Base-by-base conservation (phyloP, 2,888 invertebrate genomes). In the Macaria liturata region DNA sequence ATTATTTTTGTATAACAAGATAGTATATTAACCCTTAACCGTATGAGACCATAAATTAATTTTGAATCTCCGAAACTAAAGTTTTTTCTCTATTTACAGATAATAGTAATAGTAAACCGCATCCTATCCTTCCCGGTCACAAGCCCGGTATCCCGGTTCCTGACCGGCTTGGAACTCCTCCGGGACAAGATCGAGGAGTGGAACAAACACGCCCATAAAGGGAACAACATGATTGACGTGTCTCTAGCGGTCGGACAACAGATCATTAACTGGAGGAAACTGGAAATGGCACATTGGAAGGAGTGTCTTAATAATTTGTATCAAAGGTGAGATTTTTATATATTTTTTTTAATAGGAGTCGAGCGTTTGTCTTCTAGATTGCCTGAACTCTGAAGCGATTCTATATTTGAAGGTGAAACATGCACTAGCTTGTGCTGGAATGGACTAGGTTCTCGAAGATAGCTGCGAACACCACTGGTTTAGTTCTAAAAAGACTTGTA, bases 271-370 rank as follows among this genome's bases (percentile, higher is more conserved):
- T 99, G 98, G 98, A 94, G 99, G 58, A 96, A 97, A 80, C 81
- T 98, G 32, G 99, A 99, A 81, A 92, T 99, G 70, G 93, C 94
- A 57, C 95, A 95, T 74, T 99, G 98, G 98, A 96, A 96, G 69
- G 95, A 95, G 71, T 95, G 96, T 58, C 90, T 98, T 4, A 94
- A 95, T 62, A 93, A 94, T 60, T 93, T 96, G 20, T 93, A 93
- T 58, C 91, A 94, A 50, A 94, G 93, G 94, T 94, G 69, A 20
- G 32, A 46, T 59, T 1, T 20, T 1, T 2, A 20, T 20, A 20
- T 20, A 1, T 20, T 20, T 20, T 8, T 43, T 9, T 4, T 7
- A n/a, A n/a, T n/a, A n/a, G n/a, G n/a, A n/a, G n/a, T n/a, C n/a
- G n/a, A n/a, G n/a, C n/a, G n/a, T n/a, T n/a, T n/a, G n/a, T n/a